Conservation (phyloP, 64 coral and sea anemone species). For the Montipora sp. region DNA sequence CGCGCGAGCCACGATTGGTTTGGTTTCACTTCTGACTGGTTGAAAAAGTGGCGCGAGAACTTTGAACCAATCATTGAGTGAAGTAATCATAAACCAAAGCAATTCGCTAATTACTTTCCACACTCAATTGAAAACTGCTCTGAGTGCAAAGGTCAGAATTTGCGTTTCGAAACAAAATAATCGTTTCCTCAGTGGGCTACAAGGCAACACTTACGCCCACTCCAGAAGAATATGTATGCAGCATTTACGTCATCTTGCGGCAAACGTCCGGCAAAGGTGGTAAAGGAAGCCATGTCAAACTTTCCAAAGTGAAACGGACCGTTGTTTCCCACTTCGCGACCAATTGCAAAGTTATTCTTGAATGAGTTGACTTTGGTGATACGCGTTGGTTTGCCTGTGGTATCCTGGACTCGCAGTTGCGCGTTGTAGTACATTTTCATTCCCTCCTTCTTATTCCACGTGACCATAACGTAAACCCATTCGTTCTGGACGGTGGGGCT, state of each 20-base stretch:
- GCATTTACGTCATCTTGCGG: slow-evolving; percentile 77
- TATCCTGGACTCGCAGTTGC: slow-evolving; percentile 64
- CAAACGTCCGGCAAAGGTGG: slow-evolving; percentile 75
- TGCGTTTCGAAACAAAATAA: too few relatives aligned
- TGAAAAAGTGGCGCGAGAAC: too few relatives aligned
- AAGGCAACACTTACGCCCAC: slow-evolving; percentile 70
- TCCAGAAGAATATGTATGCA: slow-evolving; percentile 91
- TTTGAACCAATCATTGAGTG: too few relatives aligned
- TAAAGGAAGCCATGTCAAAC: slow-evolving; percentile 80
- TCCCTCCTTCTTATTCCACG: slow-evolving; percentile 80
- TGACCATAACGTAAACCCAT: slow-evolving; percentile 86
- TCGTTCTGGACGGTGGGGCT: slow-evolving; percentile 8
- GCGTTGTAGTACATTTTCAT: slow-evolving; percentile 80
- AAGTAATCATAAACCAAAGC: too few relatives aligned
- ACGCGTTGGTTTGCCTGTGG: slow-evolving; percentile 69
- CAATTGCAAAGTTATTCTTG: slow-evolving; percentile 73
- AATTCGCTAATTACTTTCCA: too few relatives aligned
- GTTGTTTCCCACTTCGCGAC: slow-evolving; percentile 80
- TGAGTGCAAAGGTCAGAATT: too few relatives aligned
- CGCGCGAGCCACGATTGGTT: too few relatives aligned
- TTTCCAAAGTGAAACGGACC: slow-evolving; percentile 48
- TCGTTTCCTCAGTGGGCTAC: background rate
- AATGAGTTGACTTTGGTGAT: slow-evolving; percentile 31
- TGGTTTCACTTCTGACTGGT: too few relatives aligned
- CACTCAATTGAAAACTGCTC: too few relatives aligned